Evolutionary conservation across 2,797 vertebrate species (phyloP).

Genomic region (Sternarchorhynchus goeldii): DNA sequence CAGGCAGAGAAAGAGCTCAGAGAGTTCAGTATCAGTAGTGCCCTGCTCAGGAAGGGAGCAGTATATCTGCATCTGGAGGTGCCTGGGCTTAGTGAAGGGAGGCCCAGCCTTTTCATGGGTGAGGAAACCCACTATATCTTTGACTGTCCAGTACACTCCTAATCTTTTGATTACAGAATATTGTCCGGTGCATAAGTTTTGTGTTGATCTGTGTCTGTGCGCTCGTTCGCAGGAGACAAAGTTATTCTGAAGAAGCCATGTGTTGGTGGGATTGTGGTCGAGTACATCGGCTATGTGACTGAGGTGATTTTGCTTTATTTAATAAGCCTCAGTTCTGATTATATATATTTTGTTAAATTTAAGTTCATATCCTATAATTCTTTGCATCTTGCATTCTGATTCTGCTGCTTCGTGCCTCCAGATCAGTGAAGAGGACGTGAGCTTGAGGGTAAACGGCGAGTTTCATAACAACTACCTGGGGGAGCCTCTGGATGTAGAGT

Average conservation of each 20-base stretch:
- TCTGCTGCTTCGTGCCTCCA: slow-evolving; percentile 44
- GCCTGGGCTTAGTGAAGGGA: slow-evolving; percentile 83
- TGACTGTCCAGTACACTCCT: not conserved
- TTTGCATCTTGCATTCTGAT: not conserved
- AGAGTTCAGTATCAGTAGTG: slow-evolving; percentile 80
- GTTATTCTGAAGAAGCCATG: slow-evolving; percentile 82
- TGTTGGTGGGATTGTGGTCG: slow-evolving; percentile 68
- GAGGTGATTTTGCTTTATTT: slow-evolving; percentile 76
- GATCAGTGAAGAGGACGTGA: slow-evolving; percentile 85
- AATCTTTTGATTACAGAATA: not conserved
- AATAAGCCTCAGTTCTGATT: not conserved
- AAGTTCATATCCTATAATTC: not conserved
- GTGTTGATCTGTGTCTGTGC: not conserved
- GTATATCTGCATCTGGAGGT: slow-evolving; percentile 82
- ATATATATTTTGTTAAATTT: not conserved
- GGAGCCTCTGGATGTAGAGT: slow-evolving; percentile 93
- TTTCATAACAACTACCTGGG: slow-evolving; percentile 83
- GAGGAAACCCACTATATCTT: slow-evolving; percentile 25
- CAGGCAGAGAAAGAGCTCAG: slow-evolving; percentile 79
- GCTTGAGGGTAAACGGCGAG: slow-evolving; percentile 81
- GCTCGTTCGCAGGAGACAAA: slow-evolving; percentile 79
- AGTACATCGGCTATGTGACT: slow-evolving; percentile 78
- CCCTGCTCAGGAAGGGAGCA: slow-evolving; percentile 79
- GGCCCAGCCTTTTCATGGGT: slow-evolving; percentile 83
- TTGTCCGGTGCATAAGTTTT: not conserved